These are phyloP conservation scores for Lingula anatina DNA, from an alignment of 2,888 invertebrate species.

Conservation along the genomic window DNA sequence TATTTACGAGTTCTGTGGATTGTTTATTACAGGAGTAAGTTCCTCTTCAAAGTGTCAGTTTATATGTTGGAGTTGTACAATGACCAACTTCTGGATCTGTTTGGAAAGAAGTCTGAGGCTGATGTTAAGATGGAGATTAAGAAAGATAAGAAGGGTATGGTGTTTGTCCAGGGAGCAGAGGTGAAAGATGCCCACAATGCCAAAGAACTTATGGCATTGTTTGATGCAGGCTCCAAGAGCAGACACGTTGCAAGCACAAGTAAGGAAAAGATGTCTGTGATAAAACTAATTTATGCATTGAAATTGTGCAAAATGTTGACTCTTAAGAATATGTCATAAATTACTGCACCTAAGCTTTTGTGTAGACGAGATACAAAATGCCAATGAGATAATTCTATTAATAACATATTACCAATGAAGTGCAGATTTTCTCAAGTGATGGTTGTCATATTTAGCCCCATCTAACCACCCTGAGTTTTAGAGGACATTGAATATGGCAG, in stretches of 20 bases:
- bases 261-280: slow-evolving; percentile 24
- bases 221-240: slow-evolving; percentile 44
- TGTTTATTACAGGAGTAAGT: slow-evolving; percentile 45
- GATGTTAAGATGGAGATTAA: slow-evolving; percentile 55
- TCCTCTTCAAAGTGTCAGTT: slow-evolving; percentile 26
- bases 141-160: slow-evolving; percentile 54
- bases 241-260: slow-evolving; percentile 48
- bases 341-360: no score
- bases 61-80: slow-evolving; percentile 51
- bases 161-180: slow-evolving; percentile 49
- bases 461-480: no score
- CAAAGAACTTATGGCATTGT: slow-evolving; percentile 40
- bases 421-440: no score
- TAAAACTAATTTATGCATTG: no score
- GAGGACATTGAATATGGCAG: no score
- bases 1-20: no score
- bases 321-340: no score
- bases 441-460: no score
- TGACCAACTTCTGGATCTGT: slow-evolving; percentile 46
- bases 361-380: no score
- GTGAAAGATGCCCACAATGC: slow-evolving; percentile 36
- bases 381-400: no score
- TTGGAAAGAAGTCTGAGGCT: slow-evolving; percentile 11
- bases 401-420: no score
- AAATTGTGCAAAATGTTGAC: no score